Conservation (phyloP, 2,113 vertebrate species). For the Paracyprichromis sp. region DNA sequence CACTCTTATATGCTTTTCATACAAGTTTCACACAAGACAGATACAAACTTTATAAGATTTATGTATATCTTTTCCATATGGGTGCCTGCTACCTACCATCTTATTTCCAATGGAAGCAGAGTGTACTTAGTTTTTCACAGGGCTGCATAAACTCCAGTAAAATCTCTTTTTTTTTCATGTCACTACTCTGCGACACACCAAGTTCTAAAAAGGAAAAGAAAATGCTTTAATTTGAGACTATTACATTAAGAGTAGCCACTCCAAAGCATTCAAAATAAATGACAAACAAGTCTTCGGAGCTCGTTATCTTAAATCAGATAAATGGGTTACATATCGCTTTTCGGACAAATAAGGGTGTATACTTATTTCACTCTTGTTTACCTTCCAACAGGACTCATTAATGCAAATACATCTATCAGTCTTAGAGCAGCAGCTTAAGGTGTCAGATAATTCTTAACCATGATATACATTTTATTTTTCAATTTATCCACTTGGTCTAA, state of each 20-base stretch:
- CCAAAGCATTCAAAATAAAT: neutral
- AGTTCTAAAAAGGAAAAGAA: neutral
- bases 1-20: no score
- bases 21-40: no score
- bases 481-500: neutral
- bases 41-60: no score
- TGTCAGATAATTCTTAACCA: neutral
- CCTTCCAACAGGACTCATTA: neutral
- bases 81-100: neutral
- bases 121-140: neutral
- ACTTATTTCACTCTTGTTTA: neutral
- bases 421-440: neutral
- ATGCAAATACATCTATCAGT: slow-evolving; percentile 10
- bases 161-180: neutral
- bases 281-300: neutral
- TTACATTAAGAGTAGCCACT: neutral
- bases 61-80: no score
- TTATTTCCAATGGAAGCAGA: neutral
- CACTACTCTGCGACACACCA: neutral
- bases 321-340: slow-evolving; percentile 33
- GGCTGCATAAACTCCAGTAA: neutral
- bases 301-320: slow-evolving; percentile 9
- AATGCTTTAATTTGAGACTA: neutral
- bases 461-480: neutral
- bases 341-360: slow-evolving; percentile 11